phyloP scores from a whole-genome alignment of 2,888 invertebrate genomes.

The Phasia obesa region DNA sequence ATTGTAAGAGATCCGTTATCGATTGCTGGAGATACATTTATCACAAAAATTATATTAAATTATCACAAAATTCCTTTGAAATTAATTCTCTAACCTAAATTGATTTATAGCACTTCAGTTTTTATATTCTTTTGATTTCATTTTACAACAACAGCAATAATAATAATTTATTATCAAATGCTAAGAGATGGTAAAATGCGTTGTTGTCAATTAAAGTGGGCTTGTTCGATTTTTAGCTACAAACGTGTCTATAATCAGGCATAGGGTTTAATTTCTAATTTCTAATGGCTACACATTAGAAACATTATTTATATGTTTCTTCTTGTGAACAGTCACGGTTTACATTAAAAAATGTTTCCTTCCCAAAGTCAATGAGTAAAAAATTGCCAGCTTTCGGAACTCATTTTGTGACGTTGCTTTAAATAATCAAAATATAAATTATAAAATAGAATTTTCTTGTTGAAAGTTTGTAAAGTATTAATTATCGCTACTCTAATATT shows the following conservation, averaged over 20 bases:
- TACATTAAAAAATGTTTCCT: too few species aligned
- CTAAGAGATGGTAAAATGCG: conserved; percentile 39
- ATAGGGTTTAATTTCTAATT: not conserved
- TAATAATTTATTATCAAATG: conserved; percentile 27
- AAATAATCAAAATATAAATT: too few species aligned
- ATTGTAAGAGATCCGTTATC: too few species aligned
- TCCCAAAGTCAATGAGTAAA: too few species aligned
- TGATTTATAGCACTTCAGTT: conserved; percentile 28
- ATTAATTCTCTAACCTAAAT: conserved; percentile 45
- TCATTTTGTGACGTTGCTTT: too few species aligned
- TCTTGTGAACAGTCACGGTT: too few species aligned
- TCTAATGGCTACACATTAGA: not conserved
- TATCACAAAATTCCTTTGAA: not conserved
- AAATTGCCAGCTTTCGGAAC: too few species aligned
- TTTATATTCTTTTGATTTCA: conserved; percentile 16
- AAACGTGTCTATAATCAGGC: conserved; percentile 5
- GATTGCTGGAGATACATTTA: too few species aligned
- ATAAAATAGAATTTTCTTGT: too few species aligned
- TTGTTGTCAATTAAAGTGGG: conserved; percentile 37
- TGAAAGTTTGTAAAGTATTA: too few species aligned
- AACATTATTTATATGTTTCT: not conserved
- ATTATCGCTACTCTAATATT: too few species aligned
- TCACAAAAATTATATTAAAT: not conserved
- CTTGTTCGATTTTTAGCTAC: conserved; percentile 30
- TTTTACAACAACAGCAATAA: not conserved